These are phyloP conservation scores for Osmerus eperlanus DNA, from an alignment of 2,113 vertebrate genomes.

Conservation along the genomic window DNA sequence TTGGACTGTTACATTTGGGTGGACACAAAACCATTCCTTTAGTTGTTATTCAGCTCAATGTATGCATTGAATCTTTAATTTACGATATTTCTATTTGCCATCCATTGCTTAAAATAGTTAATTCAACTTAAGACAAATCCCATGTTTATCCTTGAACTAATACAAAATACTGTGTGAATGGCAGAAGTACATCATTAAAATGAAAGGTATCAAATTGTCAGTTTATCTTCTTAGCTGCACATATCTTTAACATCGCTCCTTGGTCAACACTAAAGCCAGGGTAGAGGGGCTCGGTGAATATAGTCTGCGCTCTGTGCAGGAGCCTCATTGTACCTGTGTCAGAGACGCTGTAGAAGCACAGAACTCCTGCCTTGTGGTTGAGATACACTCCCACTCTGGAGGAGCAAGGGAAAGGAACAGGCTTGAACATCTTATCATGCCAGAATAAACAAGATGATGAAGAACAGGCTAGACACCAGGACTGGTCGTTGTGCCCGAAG, in stretches of 20 bases:
- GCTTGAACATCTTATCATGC: constrained; percentile 64
- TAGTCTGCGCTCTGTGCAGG: constrained; percentile 44
- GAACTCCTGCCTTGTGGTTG: constrained; percentile 62
- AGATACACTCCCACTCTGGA: constrained; percentile 69
- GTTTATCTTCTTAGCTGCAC: constrained; percentile 38
- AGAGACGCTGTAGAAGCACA: constrained; percentile 78
- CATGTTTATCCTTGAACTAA: no score
- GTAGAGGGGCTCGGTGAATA: constrained; percentile 52
- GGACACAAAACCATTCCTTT: no score
- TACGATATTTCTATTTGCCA: no score
- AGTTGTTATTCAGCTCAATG: no score
- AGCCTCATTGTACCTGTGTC: constrained; percentile 15
- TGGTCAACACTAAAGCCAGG: constrained; percentile 60
- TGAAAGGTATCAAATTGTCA: neutral
- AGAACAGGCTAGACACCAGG: constrained; percentile 73
- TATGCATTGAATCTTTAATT: no score
- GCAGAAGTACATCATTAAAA: no score
- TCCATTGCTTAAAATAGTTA: no score
- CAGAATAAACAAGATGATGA: constrained; percentile 70
- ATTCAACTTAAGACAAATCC: no score
- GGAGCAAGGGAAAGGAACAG: constrained; percentile 39
- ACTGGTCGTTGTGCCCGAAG: constrained; percentile 59
- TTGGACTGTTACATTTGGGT: no score
- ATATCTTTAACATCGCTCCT: constrained; percentile 44
- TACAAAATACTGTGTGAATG: no score